Conservation (phyloP, 2,113 vertebrate species). For the Centrocercus urophasianus region DNA sequence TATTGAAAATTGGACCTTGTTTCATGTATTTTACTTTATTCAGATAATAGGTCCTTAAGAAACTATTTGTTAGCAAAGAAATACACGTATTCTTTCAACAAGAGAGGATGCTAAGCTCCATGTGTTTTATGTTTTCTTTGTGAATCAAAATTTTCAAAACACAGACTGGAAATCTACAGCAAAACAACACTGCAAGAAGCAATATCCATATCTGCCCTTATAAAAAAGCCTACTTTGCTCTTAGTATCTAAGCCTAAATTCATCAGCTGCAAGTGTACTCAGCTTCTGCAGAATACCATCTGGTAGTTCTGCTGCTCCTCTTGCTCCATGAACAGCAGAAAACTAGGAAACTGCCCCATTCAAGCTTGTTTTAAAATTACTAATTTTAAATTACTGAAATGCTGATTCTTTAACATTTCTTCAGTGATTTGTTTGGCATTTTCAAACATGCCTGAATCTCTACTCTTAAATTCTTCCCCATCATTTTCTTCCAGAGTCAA, state of each 20-base stretch:
- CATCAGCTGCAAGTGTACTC: background rate
- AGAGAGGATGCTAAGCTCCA: accelerated
- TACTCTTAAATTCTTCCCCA: background rate
- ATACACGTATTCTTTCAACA: background rate
- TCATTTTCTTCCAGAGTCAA: background rate
- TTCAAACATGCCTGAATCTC: background rate
- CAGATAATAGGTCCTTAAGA: background rate
- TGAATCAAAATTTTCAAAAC: background rate
- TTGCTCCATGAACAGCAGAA: background rate
- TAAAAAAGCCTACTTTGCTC: background rate
- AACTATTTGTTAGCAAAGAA: background rate
- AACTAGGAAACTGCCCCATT: background rate
- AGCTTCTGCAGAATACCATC: background rate
- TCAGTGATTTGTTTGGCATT: background rate
- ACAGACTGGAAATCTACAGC: background rate
- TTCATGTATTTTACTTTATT: background rate
- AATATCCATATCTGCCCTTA: background rate
- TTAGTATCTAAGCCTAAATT: background rate
- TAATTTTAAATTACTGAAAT: background rate
- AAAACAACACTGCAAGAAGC: background rate
- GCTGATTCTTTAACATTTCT: background rate
- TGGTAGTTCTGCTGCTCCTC: background rate
- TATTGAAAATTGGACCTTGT: background rate
- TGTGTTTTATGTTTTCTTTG: background rate
- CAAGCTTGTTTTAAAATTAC: background rate